Evolutionary conservation across 2,888 invertebrate species (phyloP).

Genomic region (Loripinus fragilis): DNA sequence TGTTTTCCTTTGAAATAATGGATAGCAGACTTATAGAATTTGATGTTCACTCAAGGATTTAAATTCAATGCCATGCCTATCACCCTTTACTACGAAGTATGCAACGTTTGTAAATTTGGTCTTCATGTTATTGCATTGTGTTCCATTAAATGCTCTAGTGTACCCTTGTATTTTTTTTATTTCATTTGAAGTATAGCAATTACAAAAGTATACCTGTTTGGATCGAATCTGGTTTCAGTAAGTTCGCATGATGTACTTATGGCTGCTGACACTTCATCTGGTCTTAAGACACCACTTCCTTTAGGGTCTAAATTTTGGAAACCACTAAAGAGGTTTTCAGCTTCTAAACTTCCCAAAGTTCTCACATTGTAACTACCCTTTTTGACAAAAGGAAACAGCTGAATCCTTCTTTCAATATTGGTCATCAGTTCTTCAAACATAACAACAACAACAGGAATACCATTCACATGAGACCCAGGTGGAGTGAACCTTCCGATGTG

Average conservation of each 20-base stretch:
- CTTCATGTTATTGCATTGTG: no score
- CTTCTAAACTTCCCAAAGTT: constrained; percentile 30
- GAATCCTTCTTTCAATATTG: constrained; percentile 41
- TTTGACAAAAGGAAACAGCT: constrained; percentile 18
- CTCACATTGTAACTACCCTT: constrained; percentile 33
- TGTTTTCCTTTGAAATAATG: no score
- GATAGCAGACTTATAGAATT: no score
- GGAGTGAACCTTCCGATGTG: not conserved
- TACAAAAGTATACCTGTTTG: not conserved
- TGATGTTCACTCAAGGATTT: no score
- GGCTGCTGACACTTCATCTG: constrained; percentile 13
- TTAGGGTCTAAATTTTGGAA: constrained; percentile 18
- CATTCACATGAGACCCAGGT: constrained; percentile 29
- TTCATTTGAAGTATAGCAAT: no score
- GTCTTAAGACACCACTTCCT: not conserved
- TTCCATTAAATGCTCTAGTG: no score
- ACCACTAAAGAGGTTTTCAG: constrained; percentile 37
- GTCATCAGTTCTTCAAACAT: constrained; percentile 45
- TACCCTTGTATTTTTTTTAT: no score
- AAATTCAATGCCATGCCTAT: no score
- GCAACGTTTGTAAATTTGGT: no score
- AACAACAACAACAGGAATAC: constrained; percentile 40
- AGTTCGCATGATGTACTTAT: not conserved
- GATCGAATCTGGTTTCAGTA: not conserved
- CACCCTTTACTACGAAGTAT: no score